Base-by-base conservation (phyloP, 2,113 vertebrate genomes). In the Oreochromis aureus region DNA sequence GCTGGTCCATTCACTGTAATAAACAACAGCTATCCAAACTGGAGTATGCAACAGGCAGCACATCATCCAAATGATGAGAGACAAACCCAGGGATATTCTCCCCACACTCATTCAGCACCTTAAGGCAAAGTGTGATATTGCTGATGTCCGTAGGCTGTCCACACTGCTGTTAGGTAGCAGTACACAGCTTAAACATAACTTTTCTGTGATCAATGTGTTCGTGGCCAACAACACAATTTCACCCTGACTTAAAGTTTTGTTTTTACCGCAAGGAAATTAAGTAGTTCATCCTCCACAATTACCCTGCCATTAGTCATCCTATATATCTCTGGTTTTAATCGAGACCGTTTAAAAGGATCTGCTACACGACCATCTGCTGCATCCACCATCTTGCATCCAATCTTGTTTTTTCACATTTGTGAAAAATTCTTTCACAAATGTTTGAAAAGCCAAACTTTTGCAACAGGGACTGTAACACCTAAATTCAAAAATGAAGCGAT, bases 1-100 rank as follows among this genome's bases (percentile, higher is more conserved):
- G 1, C 34, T 66, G 11, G 19, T 66, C 34, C 34, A 39, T 22
- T 39, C 11, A 3, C 4, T 1, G 0, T 8, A 39, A n/a, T 2
- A 22, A 66, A 66, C 61, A 66, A 39, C 34, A 39, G 61, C 6
- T 13, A 69, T 69, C 61, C 34, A 66, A 66, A 5, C 34, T 66
- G 61, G 61, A 66, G 61, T 13, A 22, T 39, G 61, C 34, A 66
- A n/a, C 32, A 66, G 61, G 61, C 61, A 22, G 19, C 19, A 13
- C 6, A 66, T n/a, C 61, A 39, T 66, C 19, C 34, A 39, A 66
- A 39, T 66, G 34, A 66, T 66, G 10, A 22, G 61, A 66, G 34
- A 39, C 3, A 66, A 66, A 1, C 39, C 19, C 9, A 39, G 34
- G 19, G 61, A 66, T 39, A 66, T 66, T 66, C 61, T 66, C 61